A percentile compares a stretch with the other conserved stretches of the same genome.
Conservation (phyloP, 2,113 vertebrate genomes). For the Neotoma lepida region DNA sequence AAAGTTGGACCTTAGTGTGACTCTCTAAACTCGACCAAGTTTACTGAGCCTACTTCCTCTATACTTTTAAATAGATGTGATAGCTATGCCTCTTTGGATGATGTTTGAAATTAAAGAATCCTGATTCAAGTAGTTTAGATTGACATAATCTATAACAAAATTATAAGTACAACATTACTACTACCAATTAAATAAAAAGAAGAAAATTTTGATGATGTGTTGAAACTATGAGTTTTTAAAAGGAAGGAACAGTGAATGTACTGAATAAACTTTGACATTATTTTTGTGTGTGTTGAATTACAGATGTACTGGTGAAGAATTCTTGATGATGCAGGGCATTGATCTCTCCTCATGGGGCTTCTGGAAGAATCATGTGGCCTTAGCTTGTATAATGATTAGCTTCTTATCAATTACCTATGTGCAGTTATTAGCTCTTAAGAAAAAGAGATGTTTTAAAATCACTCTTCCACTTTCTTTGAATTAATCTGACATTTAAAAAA, state of each 20-base stretch:
- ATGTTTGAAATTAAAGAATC: not conserved
- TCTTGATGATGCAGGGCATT: slow-evolving; percentile 88
- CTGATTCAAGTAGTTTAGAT: not conserved
- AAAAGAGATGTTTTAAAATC: not conserved
- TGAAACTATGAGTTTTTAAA: not conserved
- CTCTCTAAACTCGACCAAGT: not conserved
- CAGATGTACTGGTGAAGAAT: slow-evolving; percentile 88
- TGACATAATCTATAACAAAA: not conserved
- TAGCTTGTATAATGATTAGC: slow-evolving; percentile 87
- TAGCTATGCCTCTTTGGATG: no score
- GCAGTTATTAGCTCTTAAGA: slow-evolving; percentile 88
- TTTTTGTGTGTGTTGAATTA: slow-evolving; percentile 55
- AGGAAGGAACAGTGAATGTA: not conserved
- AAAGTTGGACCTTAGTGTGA: not conserved
- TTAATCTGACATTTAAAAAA: no score
- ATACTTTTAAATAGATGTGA: not conserved
- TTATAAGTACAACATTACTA: not conserved
- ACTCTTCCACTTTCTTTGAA: no score
- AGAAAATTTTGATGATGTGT: not conserved
- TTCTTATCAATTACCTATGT: slow-evolving; percentile 91
- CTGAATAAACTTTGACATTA: not conserved
- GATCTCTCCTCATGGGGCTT: slow-evolving; percentile 88
- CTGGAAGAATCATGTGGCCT: slow-evolving; percentile 93
- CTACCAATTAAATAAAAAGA: not conserved
- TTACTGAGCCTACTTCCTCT: not conserved